Evolutionary conservation across 1,140 invertebrate species (phyloP).

Genomic region (Spodoptera frugiperda): DNA sequence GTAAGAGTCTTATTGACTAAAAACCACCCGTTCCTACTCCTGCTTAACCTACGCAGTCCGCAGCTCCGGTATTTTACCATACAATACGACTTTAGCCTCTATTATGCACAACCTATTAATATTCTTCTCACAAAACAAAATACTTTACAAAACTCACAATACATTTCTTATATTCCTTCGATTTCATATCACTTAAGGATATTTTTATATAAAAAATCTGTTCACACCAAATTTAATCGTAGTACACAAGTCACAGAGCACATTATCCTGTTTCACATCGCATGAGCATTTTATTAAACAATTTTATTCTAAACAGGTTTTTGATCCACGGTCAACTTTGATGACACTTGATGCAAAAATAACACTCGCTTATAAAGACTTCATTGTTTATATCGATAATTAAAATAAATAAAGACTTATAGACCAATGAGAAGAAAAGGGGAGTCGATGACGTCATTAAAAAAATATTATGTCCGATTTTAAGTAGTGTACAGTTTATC

Average conservation of each 20-base stretch:
- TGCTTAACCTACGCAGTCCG: no score
- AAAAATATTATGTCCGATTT: no score
- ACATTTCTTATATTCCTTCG: constrained; percentile 4
- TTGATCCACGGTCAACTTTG: constrained; percentile 4
- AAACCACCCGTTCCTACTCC: no score
- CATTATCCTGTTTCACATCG: neutral
- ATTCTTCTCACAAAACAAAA: neutral
- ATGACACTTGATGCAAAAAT: constrained; percentile 20
- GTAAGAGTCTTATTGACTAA: no score
- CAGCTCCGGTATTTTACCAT: no score
- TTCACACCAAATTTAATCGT: neutral
- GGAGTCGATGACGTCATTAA: no score
- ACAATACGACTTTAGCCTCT: no score
- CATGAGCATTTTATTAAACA: neutral
- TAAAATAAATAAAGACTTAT: no score
- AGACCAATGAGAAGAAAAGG: constrained; percentile 4
- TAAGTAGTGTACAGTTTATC: no score
- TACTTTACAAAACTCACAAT: neutral
- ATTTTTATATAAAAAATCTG: no score
- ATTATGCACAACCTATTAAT: no score
- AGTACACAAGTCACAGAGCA: neutral
- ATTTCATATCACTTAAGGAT: neutral
- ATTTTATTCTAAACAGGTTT: neutral
- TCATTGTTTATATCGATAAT: no score
- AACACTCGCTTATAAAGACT: neutral